Base-by-base conservation (phyloP, 2,113 vertebrate species). In the Tretioscincus oriximinensis region DNA sequence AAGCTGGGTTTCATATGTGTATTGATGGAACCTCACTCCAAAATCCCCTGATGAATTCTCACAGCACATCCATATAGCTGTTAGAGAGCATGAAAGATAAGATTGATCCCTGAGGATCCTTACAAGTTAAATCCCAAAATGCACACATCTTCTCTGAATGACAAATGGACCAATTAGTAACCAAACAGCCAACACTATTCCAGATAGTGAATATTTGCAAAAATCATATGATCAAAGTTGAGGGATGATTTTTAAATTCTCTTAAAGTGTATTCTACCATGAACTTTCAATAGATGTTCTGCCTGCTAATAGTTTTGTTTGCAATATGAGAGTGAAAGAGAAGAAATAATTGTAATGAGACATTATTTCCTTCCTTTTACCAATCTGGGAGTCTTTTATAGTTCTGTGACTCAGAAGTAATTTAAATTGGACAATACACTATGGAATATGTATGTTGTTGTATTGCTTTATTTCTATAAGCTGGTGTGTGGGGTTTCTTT, bases 391-490 rank as follows among this genome's bases (percentile, higher is more conserved):
- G 47, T 66, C 70, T 66, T 67, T 74, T 67, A 14, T 65, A 78
- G 76, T 78, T 78, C 76, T 64, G 18, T 78, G 76, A 47, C 64
- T 78, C 61, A 81, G 60, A 81, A 74, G 70, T 81, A 81, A 81
- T 81, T 81, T 81, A 74, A 81, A 45, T 74, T 74, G 71, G 71
- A 81, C 64, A 67, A 81, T 81, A 66, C 71, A 81, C 47, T 21
- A 67, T 58, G 76, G 76, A 22, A 78, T 54, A 78, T 67, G 20
- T 78, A 54, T 54, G 65, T 35, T 49, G 49, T 77, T 29, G 66
- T 77, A n/a, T 67, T 78, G 26, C 67, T 35, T 78, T 69, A 58
- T 22, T 78, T 58, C 28, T 69, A 58, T 54, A 16, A 78, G 24
- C 66, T 69, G 51, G 69, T 26, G 35, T 41, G 35, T 77, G 64